Conservation (phyloP, 1,140 invertebrate genomes). For the Belonocnema kinseyi region DNA sequence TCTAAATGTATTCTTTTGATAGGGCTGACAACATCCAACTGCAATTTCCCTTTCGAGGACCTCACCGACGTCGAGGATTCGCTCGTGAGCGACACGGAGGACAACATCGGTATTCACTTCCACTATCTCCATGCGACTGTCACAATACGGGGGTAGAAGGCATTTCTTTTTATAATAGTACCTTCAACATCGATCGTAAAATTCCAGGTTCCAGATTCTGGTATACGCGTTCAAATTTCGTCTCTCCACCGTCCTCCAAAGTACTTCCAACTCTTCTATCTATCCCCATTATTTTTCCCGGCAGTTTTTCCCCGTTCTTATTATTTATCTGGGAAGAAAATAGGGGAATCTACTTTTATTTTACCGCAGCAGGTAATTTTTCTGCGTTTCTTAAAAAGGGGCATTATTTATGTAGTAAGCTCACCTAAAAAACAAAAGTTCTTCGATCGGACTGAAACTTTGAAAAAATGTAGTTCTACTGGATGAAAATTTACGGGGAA, state of each 20-base stretch:
- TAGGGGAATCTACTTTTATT: neutral
- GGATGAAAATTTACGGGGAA: too few relatives aligned
- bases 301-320: constrained; percentile 7
- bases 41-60: constrained; percentile 73
- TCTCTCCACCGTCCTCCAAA: constrained; percentile 40
- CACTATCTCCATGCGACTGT: constrained; percentile 60
- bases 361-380: neutral
- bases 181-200: constrained; percentile 45
- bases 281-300: neutral
- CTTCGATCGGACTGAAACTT: too few relatives aligned
- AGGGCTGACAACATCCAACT: constrained; percentile 67
- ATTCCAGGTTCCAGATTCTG: constrained; percentile 27
- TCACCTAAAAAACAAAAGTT: too few relatives aligned
- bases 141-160: constrained; percentile 66
- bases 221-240: constrained; percentile 43
- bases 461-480: too few relatives aligned
- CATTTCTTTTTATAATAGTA: constrained; percentile 41
- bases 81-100: constrained; percentile 71
- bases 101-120: constrained; percentile 68
- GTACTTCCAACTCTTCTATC: constrained; percentile 33
- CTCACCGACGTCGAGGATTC: constrained; percentile 72
- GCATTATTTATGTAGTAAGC: too few relatives aligned
- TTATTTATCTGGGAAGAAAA: neutral
- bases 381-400: too few relatives aligned
- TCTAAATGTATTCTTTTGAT: constrained; percentile 66